Evolutionary conservation across 2,797 vertebrate species (phyloP).

Genomic region (Xiphorhynchus erythropygius): DNA sequence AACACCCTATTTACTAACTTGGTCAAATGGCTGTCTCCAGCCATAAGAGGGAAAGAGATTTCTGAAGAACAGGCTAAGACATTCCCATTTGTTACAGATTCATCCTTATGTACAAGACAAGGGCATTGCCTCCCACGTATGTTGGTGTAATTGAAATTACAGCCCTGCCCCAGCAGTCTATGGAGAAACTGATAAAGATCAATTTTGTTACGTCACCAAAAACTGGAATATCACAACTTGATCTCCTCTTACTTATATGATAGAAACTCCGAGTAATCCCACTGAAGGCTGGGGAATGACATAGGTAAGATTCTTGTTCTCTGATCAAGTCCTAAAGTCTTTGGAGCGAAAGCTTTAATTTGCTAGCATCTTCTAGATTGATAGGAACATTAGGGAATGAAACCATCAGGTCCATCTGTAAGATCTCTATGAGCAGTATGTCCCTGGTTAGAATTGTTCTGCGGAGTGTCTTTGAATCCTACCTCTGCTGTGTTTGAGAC

Average conservation of each 20-base stretch:
- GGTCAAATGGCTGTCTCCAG: not conserved
- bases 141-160: not conserved
- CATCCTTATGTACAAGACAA: not conserved
- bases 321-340: not conserved
- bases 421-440: not conserved
- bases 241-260: not conserved
- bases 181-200: conserved; percentile 2
- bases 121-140: not conserved
- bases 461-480: not conserved
- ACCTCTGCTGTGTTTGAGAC: not conserved
- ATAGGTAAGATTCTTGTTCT: not conserved
- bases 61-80: not conserved
- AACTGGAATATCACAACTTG: not conserved
- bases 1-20: not conserved
- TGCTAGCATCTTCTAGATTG: not conserved
- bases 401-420: not conserved
- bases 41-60: not conserved
- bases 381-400: not conserved
- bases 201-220: not conserved
- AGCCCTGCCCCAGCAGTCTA: not conserved
- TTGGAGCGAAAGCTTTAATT: not conserved
- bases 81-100: not conserved
- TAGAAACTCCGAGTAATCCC: not conserved
- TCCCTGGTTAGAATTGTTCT: not conserved
- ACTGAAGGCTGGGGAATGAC: not conserved